These are phyloP conservation scores for Porites cylindrica DNA, from an alignment of 92 coral and sea anemone genomes.

Conservation along the genomic window DNA sequence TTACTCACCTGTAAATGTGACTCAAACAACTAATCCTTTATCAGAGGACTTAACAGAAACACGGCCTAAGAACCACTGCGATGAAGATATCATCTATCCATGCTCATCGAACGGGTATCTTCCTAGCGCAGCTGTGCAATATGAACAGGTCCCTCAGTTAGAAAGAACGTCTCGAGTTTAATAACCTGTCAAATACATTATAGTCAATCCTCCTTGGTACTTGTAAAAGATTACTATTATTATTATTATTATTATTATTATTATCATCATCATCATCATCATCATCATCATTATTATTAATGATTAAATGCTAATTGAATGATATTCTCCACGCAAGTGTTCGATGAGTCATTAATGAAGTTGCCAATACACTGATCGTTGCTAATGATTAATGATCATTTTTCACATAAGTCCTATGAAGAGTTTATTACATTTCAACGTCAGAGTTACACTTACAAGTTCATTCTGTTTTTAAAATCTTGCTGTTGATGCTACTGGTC, in stretches of 20 bases:
- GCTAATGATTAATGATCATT: too few relatives aligned
- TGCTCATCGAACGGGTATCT: slow-evolving; percentile 1
- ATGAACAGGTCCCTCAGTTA: background rate
- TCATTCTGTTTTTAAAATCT: background rate
- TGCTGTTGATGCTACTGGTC: background rate
- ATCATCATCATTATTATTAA: too few relatives aligned
- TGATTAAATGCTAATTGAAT: too few relatives aligned
- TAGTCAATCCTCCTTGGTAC: background rate
- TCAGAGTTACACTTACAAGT: too few relatives aligned
- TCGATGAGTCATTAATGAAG: too few relatives aligned
- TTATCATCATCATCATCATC: too few relatives aligned
- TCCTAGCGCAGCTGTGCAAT: background rate
- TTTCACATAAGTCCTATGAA: too few relatives aligned
- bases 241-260: too few relatives aligned
- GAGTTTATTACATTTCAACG: too few relatives aligned
- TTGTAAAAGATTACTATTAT: too few relatives aligned
- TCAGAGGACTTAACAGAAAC: background rate
- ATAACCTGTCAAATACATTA: background rate
- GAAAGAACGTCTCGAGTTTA: slow-evolving; percentile 29
- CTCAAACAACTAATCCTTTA: background rate
- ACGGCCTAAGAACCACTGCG: background rate
- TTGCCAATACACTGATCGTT: too few relatives aligned
- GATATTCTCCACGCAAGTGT: too few relatives aligned
- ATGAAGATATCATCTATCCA: background rate
- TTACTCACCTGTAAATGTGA: background rate